Conservation (phyloP, 2,888 invertebrate species). For the Drosophila mulleri region DNA sequence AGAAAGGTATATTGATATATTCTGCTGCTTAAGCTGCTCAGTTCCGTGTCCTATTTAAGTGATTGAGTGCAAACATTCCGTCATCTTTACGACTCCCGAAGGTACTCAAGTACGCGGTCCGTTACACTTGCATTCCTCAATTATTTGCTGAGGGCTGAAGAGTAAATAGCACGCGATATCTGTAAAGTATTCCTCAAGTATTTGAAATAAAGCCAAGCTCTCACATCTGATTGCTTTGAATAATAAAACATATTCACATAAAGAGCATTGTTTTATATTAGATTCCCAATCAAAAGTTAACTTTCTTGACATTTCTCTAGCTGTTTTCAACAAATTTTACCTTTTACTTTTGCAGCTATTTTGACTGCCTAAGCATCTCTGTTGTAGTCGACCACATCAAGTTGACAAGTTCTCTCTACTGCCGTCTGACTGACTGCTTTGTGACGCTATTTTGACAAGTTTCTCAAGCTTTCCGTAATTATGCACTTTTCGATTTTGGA, state of each 20-base stretch:
- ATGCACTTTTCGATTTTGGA: conserved; percentile 39
- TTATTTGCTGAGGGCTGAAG: conserved; percentile 1
- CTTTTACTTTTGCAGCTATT: conserved; percentile 28
- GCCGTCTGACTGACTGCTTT: conserved; percentile 26
- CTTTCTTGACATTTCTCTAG: not conserved
- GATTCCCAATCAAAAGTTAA: not conserved
- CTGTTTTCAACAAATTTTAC: not conserved
- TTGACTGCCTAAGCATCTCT: not conserved
- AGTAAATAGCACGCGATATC: not conserved
- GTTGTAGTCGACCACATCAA: conserved; percentile 27
- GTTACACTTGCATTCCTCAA: conserved; percentile 9
- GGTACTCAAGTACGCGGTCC: conserved; percentile 13
- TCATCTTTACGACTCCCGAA: conserved; percentile 20
- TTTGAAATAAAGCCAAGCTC: not conserved
- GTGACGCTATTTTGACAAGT: conserved; percentile 24
- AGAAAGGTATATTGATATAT: conserved; percentile 53
- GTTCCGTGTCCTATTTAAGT: conserved; percentile 47
- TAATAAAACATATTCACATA: not conserved
- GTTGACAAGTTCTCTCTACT: conserved; percentile 43
- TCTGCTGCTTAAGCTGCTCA: conserved; percentile 19
- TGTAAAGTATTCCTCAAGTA: not conserved
- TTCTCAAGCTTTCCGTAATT: conserved; percentile 42
- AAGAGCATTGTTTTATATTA: not conserved
- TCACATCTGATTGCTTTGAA: not conserved
- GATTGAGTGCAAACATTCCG: conserved; percentile 39